Base-by-base conservation (phyloP, 2,113 vertebrate genomes). In the Scomber japonicus region DNA sequence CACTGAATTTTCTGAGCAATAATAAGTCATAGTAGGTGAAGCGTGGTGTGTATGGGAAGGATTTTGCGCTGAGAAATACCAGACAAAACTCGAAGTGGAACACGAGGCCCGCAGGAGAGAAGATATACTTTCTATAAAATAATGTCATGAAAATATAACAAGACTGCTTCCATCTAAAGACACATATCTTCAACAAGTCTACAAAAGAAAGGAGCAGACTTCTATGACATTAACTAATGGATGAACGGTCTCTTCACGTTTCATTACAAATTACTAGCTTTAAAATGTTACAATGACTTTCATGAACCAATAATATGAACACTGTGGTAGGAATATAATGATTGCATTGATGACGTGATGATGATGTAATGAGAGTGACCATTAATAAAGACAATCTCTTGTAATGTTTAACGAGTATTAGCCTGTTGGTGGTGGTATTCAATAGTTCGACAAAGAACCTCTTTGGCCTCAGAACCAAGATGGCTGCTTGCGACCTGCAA, bases 311-410 rank as follows among this genome's bases (percentile, higher is more conserved):
- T 48, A 44, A 49, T 49, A 16, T 45, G 35, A 45, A 65, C 71
- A 77, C 82, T 78, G 61, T 44, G 65, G 5, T n/a, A 79, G 70
- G 53, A 72, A 31, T n/a, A 57, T 40, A 27, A 71, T 13, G 45
- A 40, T 15, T 53, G 63, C 62, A 45, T 54, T 63, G 80, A 76
- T 83, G 80, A 81, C 51, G 74, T 56, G 74, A 40, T 59, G 72
- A 68, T 84, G 72, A 84, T 69, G 80, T 45, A 76, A 73, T 55
- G 68, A 45, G 65, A 74, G 54, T 64, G 14, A 48, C 35, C 77
- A 71, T 70, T 63, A 50, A 27, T 83, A 60, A 67, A 67, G 76
- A 0, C 40, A 19, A 31, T 48, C 21, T 80, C 24, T 12, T 31
- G 67, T 24, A 51, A 61, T 27, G 55, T 5, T 62, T 60, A 51